phyloP scores from a whole-genome alignment of 2,113 vertebrate species.

The Bos taurus region ARS-UCD2.0 NC_037335.1:40728001-40728500 shows the following conservation, averaged over 20 bases:
- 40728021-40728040: background rate
- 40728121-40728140: background rate
- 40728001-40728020: background rate
- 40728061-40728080: background rate
- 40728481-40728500: background rate
- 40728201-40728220: background rate
- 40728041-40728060: background rate
- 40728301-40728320: background rate
- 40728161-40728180: background rate
- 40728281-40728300: background rate
- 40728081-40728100: background rate
- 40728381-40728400: background rate
- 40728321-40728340: background rate
- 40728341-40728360: background rate
- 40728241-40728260: background rate
- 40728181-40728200: background rate
- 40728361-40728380: background rate
- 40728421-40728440: background rate
- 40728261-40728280: background rate
- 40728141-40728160: background rate
- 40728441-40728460: background rate
- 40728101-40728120: background rate
- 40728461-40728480: background rate
- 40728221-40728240: background rate
- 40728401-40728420: too few relatives aligned